phyloP scores from a whole-genome alignment of 2,113 vertebrate genomes.

The Hylia prasina region DNA sequence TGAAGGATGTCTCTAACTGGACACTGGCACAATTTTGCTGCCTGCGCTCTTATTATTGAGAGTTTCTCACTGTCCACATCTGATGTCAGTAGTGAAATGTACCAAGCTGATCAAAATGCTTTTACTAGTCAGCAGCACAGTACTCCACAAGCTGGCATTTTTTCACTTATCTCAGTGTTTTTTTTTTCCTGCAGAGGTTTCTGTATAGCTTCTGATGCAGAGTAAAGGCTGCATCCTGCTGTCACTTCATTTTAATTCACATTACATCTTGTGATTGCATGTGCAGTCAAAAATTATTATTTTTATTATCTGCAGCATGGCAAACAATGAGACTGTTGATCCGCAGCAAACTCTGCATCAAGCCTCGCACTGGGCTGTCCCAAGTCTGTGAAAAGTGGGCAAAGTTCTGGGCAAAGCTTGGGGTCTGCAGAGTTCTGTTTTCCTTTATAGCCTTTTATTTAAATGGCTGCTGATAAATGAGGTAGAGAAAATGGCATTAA shows the following conservation, averaged over 20 bases:
- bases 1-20: background rate
- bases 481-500: slow-evolving; percentile 52
- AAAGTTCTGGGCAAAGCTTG: background rate
- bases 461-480: slow-evolving; percentile 40
- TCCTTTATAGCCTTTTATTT: background rate
- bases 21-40: background rate
- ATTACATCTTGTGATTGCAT: background rate
- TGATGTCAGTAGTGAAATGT: background rate
- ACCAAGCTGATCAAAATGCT: background rate
- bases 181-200: background rate
- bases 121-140: background rate
- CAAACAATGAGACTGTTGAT: background rate
- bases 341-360: background rate
- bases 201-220: background rate
- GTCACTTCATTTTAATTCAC: background rate
- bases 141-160: background rate
- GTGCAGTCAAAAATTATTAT: background rate
- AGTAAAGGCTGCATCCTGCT: background rate
- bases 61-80: background rate
- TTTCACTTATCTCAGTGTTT: background rate
- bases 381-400: background rate
- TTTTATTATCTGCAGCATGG: background rate
- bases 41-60: background rate
- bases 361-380: background rate
- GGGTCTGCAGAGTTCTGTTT: background rate